These are phyloP conservation scores for Polypterus bichir DNA, from an alignment of 2,113 vertebrate species.

Conservation along the genomic window DNA sequence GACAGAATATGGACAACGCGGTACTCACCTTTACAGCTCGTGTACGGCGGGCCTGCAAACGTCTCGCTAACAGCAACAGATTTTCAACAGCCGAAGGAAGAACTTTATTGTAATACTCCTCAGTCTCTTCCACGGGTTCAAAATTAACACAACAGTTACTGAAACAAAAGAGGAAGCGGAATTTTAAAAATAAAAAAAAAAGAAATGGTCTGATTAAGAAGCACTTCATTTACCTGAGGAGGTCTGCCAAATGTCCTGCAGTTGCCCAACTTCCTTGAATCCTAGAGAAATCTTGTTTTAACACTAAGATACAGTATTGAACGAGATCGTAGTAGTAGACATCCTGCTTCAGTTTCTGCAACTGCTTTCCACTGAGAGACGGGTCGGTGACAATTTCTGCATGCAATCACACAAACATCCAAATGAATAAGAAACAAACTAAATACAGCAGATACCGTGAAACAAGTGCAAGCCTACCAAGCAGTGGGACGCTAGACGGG, in stretches of 20 bases:
- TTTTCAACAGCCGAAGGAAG: conserved; percentile 56
- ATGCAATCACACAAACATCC: conserved; percentile 21
- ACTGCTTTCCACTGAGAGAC: conserved; percentile 39
- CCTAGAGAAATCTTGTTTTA: conserved; percentile 44
- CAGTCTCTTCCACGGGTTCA: conserved; percentile 51
- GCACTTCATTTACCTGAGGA: conserved; percentile 48
- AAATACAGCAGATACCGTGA: too few species aligned
- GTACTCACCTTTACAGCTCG: conserved; percentile 45
- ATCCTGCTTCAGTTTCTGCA: conserved; percentile 51
- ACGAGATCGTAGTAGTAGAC: conserved; percentile 47
- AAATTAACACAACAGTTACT: conserved; percentile 68
- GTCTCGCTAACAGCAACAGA: conserved; percentile 55
- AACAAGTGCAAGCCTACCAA: too few species aligned
- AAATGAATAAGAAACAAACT: too few species aligned
- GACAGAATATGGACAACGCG: neutral
- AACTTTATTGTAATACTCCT: conserved; percentile 55
- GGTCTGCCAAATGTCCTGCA: conserved; percentile 49
- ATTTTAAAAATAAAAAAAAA: conserved; percentile 14
- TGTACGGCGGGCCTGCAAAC: conserved; percentile 48
- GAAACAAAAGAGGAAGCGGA: conserved; percentile 24
- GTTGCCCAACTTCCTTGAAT: conserved; percentile 51
- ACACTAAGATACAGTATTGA: conserved; percentile 52
- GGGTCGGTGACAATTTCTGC: conserved; percentile 46
- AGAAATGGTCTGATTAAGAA: conserved; percentile 6
- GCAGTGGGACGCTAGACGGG: too few species aligned